Evolutionary conservation across 1,140 invertebrate species (phyloP).

Genomic region (Dysdera silvatica): DNA sequence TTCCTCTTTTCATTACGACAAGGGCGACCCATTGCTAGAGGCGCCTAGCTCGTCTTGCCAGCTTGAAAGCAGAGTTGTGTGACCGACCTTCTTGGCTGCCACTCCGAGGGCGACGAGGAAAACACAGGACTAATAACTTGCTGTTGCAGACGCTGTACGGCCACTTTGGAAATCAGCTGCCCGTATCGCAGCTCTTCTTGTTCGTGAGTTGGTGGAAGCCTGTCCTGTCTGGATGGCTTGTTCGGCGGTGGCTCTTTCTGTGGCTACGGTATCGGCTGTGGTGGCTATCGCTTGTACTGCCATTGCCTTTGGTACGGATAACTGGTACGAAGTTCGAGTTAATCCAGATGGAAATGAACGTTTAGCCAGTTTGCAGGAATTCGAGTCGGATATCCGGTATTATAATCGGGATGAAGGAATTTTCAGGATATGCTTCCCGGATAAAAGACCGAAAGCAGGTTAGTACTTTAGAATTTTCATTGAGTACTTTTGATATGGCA

Average conservation of each 20-base stretch:
- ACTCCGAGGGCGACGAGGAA: too few relatives aligned
- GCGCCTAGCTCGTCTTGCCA: too few relatives aligned
- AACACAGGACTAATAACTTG: too few relatives aligned
- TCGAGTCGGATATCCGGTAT: conserved; percentile 31
- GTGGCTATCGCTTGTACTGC: conserved; percentile 78
- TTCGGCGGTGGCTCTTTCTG: conserved; percentile 82
- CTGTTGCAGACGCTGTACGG: too few relatives aligned
- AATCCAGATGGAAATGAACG: conserved; percentile 44
- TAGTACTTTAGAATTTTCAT: conserved; percentile 43
- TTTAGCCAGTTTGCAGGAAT: conserved; percentile 18
- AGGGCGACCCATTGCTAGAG: too few relatives aligned
- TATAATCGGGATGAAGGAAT: conserved; percentile 52
- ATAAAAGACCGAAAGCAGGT: conserved; percentile 69
- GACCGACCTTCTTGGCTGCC: too few relatives aligned
- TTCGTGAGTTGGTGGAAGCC: too few relatives aligned
- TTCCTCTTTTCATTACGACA: too few relatives aligned
- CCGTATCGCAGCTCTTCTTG: too few relatives aligned
- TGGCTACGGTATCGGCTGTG: conserved; percentile 86
- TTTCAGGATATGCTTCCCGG: conserved; percentile 85
- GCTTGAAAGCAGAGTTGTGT: too few relatives aligned
- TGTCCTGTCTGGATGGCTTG: conserved; percentile 84
- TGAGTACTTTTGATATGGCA: too few relatives aligned
- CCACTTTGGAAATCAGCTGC: too few relatives aligned
- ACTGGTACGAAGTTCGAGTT: conserved; percentile 85
- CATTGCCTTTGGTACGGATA: conserved; percentile 88